These are phyloP conservation scores for Trissolcus brochymenae DNA, from an alignment of 2,888 invertebrate genomes.

Conservation along the genomic window DNA sequence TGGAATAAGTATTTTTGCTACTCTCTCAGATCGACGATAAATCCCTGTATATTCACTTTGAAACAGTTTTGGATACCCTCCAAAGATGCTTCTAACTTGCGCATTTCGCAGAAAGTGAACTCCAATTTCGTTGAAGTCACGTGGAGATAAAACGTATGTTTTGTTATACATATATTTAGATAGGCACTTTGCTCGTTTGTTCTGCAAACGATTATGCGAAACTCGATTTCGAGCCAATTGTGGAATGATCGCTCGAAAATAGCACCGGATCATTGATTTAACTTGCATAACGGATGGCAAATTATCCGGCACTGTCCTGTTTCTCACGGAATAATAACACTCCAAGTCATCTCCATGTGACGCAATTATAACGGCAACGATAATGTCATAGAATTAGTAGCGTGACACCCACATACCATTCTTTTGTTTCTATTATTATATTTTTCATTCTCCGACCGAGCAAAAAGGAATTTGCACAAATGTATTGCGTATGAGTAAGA, in stretches of 20 bases:
- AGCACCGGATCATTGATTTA: conserved; percentile 14
- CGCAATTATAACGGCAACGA: conserved; percentile 20
- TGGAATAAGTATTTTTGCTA: conserved; percentile 37
- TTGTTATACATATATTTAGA: conserved; percentile 37
- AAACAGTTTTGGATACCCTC: conserved; percentile 65
- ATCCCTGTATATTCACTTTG: conserved; percentile 61
- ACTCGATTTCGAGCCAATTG: conserved; percentile 3
- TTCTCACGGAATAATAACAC: conserved; percentile 20
- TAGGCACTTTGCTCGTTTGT: conserved; percentile 7
- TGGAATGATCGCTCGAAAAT: conserved; percentile 16
- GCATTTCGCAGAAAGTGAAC: conserved; percentile 32
- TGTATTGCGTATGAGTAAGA: conserved; percentile 38
- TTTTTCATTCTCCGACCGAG: not conserved
- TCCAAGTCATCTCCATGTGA: conserved; percentile 11
- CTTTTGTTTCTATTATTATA: not conserved
- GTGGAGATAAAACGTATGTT: conserved; percentile 27
- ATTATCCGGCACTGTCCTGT: conserved; percentile 10
- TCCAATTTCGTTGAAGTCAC: conserved; percentile 38
- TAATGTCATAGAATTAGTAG: conserved; percentile 28
- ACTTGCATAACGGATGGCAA: not conserved
- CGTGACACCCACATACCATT: conserved; percentile 10
- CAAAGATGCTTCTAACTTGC: conserved; percentile 60
- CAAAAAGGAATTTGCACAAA: conserved; percentile 20
- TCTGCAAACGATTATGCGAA: not conserved
- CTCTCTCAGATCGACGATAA: conserved; percentile 55